Conservation (phyloP, 2,113 vertebrate genomes). For the Phylloscopus whistleri region DNA sequence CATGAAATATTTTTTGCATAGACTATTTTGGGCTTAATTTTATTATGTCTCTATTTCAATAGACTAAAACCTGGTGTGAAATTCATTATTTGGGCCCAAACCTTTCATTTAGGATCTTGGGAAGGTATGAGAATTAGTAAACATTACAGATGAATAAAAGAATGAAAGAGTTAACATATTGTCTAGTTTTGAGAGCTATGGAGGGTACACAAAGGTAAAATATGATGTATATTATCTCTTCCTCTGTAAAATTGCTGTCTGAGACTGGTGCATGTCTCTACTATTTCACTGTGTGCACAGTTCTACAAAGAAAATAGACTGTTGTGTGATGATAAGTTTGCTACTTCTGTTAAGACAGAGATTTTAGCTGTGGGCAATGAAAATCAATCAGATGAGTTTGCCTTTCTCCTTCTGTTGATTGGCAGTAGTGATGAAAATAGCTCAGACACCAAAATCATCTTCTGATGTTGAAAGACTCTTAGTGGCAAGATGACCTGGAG, state of each 20-base stretch:
- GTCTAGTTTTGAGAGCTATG: not conserved
- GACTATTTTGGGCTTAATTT: not conserved
- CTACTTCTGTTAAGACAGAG: slow-evolving; percentile 4
- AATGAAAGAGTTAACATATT: slow-evolving; percentile 1
- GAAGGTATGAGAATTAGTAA: not conserved
- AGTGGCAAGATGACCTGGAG: not conserved
- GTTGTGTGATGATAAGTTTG: slow-evolving; percentile 13
- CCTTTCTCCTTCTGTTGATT: slow-evolving; percentile 29
- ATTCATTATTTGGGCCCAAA: not conserved
- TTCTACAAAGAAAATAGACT: slow-evolving; percentile 15
- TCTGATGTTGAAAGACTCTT: not conserved
- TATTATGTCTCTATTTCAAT: not conserved
- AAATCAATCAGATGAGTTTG: slow-evolving; percentile 59
- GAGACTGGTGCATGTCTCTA: not conserved
- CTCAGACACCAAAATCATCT: not conserved
- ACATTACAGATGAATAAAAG: not conserved
- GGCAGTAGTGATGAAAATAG: slow-evolving; percentile 27
- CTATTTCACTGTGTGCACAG: not conserved
- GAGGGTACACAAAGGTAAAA: not conserved
- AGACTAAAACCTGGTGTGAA: not conserved
- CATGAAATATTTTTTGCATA: not conserved
- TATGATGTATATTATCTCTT: not conserved
- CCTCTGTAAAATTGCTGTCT: not conserved
- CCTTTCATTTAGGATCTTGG: not conserved
- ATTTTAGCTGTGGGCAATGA: slow-evolving; percentile 55